Base-by-base conservation (phyloP, 2,113 vertebrate species). In the Coptodon bakossiorum region DNA sequence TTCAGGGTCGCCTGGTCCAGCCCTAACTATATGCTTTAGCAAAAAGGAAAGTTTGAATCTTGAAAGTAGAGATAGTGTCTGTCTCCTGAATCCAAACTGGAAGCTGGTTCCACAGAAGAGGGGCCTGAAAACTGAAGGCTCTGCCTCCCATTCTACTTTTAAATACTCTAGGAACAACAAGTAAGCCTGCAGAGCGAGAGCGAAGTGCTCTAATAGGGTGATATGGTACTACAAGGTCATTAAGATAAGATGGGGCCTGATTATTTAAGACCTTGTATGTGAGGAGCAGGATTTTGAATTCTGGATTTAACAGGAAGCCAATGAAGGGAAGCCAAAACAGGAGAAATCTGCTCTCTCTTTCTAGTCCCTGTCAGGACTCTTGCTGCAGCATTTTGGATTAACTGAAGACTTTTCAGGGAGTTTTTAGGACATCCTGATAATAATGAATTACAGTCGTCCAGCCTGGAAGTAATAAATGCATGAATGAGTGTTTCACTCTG, bases 401-500 rank as follows among this genome's bases (percentile, higher is more conserved):
- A 0, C n/a, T 54, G n/a, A 54, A 54, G 52, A 3, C n/a, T 54
- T 54, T 54, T 12, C n/a, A 22, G n/a, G 0, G 53, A 54, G n/a
- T 24, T 54, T 54, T 54, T 24, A 1, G n/a, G n/a, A 54, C 52
- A 0, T 54, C n/a, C 52, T 54, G 3, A 54, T 6, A 4, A 54
- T 54, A 54, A 4, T 7, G 53, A 56, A 1, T 56, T 24, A 1
- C 53, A 56, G 53, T 56, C 1, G 11, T 56, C 53, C 53, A 56
- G n/a, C 53, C 53, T 56, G 22, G 7, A 59, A 59, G 56, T 9
- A 59, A 59, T 29, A 59, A 29, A 59, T 29, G 27, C 13, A 29
- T 9, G 56, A 59, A 16, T 1, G 0, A 57, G 56, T 57, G 0
- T 57, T 27, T 57, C 54, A 57, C 24, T 57, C 12, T 14, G 1